A percentile compares a stretch with the other conserved stretches of the same genome.
Conservation (phyloP, 2,888 invertebrate genomes). For the Neoscelio sp. region DNA sequence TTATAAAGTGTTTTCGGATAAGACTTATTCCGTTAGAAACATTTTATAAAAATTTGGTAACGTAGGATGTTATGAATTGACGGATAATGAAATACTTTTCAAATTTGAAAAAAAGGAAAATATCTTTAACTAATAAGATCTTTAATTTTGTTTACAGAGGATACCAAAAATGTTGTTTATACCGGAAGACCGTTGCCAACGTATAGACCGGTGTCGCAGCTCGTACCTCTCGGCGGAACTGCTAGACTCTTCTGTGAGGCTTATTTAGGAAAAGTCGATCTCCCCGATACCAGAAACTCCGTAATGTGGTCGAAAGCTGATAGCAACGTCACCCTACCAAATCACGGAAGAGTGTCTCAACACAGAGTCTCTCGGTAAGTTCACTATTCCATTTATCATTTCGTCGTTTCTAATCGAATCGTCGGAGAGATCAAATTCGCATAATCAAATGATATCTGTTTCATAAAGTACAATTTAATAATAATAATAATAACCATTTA, state of each 20-base stretch:
- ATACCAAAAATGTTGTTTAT: conserved; percentile 83
- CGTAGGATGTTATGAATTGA: background rate
- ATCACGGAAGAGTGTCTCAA: conserved; percentile 75
- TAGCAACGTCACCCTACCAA: conserved; percentile 84
- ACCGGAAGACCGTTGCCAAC: conserved; percentile 84
- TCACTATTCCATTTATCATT: conserved; percentile 38
- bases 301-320: conserved; percentile 88
- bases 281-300: conserved; percentile 89
- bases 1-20: no score
- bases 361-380: conserved; percentile 70
- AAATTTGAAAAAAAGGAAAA: conserved; percentile 33
- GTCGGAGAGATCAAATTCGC: background rate
- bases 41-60: background rate
- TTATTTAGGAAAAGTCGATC: conserved; percentile 89
- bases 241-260: conserved; percentile 91
- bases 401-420: conserved; percentile 17
- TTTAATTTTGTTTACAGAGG: conserved; percentile 84
- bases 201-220: conserved; percentile 87
- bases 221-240: conserved; percentile 86
- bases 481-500: no score
- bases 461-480: no score
- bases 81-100: conserved; percentile 35
- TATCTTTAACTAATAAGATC: no score
- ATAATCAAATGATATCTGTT: no score
- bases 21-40: no score